Conservation (phyloP, 2,113 vertebrate species). For the Brienomyrus brachyistius region DNA sequence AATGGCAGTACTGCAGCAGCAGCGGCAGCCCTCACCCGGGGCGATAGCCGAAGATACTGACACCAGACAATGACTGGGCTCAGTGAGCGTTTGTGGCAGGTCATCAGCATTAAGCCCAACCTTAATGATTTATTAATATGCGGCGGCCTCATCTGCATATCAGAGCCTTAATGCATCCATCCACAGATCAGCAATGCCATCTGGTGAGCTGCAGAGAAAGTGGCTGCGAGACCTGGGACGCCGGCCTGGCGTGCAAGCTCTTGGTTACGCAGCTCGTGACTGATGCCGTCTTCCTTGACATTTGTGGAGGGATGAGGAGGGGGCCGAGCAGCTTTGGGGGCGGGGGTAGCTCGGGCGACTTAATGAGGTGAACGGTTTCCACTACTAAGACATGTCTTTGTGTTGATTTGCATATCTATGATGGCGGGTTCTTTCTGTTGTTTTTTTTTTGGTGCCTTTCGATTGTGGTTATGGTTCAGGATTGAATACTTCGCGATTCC, state of each 20-base stretch:
- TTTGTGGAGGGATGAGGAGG: neutral
- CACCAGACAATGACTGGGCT: constrained; percentile 46
- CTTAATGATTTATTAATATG: constrained; percentile 56
- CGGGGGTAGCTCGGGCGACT: neutral
- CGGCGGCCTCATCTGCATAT: constrained; percentile 25
- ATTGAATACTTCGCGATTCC: neutral
- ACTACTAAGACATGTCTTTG: neutral
- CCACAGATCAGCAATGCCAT: constrained; percentile 25
- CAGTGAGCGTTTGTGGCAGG: constrained; percentile 32
- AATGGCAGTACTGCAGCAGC: constrained; percentile 54
- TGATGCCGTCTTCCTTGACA: neutral
- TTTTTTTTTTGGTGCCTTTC: neutral
- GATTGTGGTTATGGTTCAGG: neutral
- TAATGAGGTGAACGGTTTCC: constrained; percentile 13
- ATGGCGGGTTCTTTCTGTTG: neutral
- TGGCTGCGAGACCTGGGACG: neutral
- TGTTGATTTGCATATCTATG: constrained; percentile 18
- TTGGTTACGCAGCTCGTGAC: neutral
- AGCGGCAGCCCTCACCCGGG: neutral
- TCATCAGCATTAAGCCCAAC: constrained; percentile 24
- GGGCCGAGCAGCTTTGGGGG: neutral
- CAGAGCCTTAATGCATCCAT: constrained; percentile 31
- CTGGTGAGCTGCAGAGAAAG: neutral
- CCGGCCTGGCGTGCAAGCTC: neutral
- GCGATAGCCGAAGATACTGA: constrained; percentile 10